phyloP scores from a whole-genome alignment of 2,888 invertebrate genomes.

The Caenorhabditis uteleia region DNA sequence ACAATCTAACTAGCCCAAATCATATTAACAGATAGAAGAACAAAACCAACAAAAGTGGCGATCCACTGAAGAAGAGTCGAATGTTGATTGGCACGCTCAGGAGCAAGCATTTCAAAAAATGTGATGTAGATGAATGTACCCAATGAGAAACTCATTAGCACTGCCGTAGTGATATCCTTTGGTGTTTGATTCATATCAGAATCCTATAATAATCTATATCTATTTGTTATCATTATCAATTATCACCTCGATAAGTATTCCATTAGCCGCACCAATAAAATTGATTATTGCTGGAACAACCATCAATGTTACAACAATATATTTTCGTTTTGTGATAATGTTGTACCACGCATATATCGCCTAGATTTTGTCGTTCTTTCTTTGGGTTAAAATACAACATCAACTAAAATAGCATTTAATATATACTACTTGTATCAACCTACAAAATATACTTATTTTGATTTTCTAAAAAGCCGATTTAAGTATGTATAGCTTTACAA shows the following conservation, averaged over 20 bases:
- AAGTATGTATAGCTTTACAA: too few relatives aligned
- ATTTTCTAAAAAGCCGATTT: too few relatives aligned
- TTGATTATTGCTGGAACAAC: constrained; percentile 43
- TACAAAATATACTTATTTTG: too few relatives aligned
- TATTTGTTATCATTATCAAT: too few relatives aligned
- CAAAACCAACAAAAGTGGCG: constrained; percentile 50
- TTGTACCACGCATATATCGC: too few relatives aligned
- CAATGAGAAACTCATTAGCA: constrained; percentile 54
- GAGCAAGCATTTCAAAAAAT: constrained; percentile 62
- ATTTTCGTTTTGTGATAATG: constrained; percentile 30
- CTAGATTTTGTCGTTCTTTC: too few relatives aligned
- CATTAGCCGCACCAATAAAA: constrained; percentile 53
- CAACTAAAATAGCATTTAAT: too few relatives aligned
- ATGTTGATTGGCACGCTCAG: constrained; percentile 55
- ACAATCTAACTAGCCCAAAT: too few relatives aligned
- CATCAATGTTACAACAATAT: constrained; percentile 48
- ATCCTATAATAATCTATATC: constrained; percentile 21
- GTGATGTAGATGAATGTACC: constrained; percentile 63
- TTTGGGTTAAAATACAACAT: too few relatives aligned
- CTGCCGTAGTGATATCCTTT: constrained; percentile 48
- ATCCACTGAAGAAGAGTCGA: constrained; percentile 56
- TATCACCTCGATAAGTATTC: constrained; percentile 56
- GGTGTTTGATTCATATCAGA: constrained; percentile 48
- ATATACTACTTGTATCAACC: too few relatives aligned
- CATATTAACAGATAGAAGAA: constrained; percentile 50